phyloP scores from a whole-genome alignment of 2,113 vertebrate species.

The Hylia prasina region DNA sequence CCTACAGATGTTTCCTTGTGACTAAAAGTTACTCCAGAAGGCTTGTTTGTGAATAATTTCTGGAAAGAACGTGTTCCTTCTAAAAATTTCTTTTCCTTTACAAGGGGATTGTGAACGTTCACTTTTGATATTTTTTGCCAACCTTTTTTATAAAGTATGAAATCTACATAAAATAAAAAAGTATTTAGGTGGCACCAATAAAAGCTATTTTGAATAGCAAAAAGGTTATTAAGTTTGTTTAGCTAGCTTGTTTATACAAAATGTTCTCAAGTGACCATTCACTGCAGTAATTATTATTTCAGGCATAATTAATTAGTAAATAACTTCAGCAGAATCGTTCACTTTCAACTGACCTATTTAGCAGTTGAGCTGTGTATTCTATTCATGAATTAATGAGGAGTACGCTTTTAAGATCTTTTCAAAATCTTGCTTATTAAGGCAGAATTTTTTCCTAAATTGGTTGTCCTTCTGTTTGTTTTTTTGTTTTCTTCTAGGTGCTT shows the following conservation, averaged over 20 bases:
- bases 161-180: not conserved
- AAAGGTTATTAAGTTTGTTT: conserved; percentile 25
- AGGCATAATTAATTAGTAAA: conserved; percentile 44
- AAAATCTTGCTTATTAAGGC: conserved; percentile 14
- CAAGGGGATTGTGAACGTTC: not conserved
- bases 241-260: not conserved
- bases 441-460: not conserved
- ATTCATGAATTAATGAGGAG: conserved; percentile 2
- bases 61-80: not conserved
- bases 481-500: conserved; percentile 81
- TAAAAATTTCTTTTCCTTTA: not conserved
- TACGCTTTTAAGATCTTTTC: not conserved
- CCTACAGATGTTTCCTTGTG: not conserved
- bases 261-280: conserved; percentile 22
- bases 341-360: conserved; percentile 3
- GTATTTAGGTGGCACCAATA: not conserved
- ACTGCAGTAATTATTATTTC: conserved; percentile 15
- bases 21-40: not conserved
- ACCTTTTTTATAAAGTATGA: not conserved
- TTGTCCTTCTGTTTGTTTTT: not conserved
- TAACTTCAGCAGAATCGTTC: conserved; percentile 3
- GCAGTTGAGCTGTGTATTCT: not conserved
- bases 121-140: not conserved
- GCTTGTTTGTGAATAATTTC: not conserved
- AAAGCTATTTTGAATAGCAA: not conserved